phyloP scores from a whole-genome alignment of 2,113 vertebrate species.

The Nymphicus hollandicus region DNA sequence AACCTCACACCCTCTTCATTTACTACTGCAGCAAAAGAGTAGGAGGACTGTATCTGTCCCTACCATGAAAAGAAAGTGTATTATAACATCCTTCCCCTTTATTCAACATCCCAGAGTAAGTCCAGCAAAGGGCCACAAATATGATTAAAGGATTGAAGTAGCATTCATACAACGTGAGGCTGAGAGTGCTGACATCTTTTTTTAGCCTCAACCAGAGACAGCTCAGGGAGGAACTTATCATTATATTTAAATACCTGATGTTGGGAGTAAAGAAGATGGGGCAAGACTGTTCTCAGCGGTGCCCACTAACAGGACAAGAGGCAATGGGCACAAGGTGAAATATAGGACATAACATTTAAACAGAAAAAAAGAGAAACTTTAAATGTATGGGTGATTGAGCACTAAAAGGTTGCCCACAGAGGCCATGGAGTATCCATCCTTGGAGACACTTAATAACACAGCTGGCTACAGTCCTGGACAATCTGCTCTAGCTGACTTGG shows the following conservation, averaged over 20 bases:
- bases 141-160: not conserved
- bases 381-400: not conserved
- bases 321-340: not conserved
- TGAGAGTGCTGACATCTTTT: not conserved
- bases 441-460: not conserved
- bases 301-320: not conserved
- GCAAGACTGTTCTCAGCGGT: not conserved
- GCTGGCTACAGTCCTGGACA: not conserved
- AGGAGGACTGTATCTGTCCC: not conserved
- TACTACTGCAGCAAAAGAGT: not conserved
- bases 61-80: rapidly evolving
- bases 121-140: not conserved
- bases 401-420: not conserved
- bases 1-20: not conserved
- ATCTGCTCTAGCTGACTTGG: not conserved
- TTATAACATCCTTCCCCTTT: not conserved
- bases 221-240: not conserved
- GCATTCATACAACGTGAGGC: not conserved
- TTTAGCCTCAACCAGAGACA: not conserved
- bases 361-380: not conserved
- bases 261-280: not conserved
- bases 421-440: not conserved
- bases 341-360: not conserved
- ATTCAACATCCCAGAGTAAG: not conserved
- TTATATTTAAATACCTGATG: not conserved